Evolutionary conservation across 2,888 invertebrate genomes (phyloP), one percentile per base, ranked within the genome.

Genomic region (Xestia xanthographa): DNA sequence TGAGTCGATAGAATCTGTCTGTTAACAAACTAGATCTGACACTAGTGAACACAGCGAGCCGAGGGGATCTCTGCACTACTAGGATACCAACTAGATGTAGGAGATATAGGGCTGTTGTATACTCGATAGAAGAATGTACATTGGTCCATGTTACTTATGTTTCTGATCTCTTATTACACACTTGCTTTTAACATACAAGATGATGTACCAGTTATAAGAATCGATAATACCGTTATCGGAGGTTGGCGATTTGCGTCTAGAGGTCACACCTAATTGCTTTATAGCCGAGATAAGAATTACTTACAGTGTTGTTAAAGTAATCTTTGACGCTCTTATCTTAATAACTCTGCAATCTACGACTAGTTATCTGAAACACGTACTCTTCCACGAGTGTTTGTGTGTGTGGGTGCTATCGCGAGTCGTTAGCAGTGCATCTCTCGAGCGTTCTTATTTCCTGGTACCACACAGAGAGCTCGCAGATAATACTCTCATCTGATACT

Each of bases 401-500:
- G 63, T 63, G 41, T 34, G 9, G 26, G 20, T 45, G 63, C n/a
- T 72, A 68, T 60, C 58, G 22, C 53, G 45, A 34, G 65, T 81
- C 67, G 67, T 80, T 80, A 81, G 62, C 65, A 58, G 76, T 58
- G 70, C 56, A 81, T 71, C 71, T 81, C 71, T 62, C 41, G 38
- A 67, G 41, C 45, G 45, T 72, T 76, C 58, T 76, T 81, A 76
- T 72, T 76, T 71, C 71, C 82, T 77, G 77, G 80, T 80, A 70
- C 56, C 41, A 17, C 48, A 9, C 12, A 26, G 14, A 72, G 53
- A 12, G 43, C 34, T 41, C 8, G 41, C 53, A 53, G 66, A 73
- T 79, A 73, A 67, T 14, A 73, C 66, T 38, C 60, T 63, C 62
- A 71, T 71, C 65, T 60, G 43, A 66, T 73, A 65, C 56, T 78